Conservation (phyloP, 1,140 invertebrate genomes). For the Anagrus nilaparvatae region DNA sequence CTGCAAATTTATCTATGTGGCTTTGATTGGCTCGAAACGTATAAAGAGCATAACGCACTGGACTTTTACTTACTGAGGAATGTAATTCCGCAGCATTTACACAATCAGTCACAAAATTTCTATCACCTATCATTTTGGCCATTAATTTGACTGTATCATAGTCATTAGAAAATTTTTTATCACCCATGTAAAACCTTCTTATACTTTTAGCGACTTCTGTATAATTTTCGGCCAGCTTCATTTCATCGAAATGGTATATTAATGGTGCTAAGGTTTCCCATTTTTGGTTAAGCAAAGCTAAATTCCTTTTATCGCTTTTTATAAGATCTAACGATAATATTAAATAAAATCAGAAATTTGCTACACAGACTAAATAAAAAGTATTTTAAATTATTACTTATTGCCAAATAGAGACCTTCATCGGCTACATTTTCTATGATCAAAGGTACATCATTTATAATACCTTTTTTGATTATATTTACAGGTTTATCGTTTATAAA, state of each 20-base stretch:
- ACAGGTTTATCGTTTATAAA: constrained; percentile 49
- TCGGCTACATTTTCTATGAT: constrained; percentile 45
- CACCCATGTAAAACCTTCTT: constrained; percentile 44
- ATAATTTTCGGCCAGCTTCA: constrained; percentile 38
- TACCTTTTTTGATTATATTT: constrained; percentile 41
- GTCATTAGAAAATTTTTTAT: constrained; percentile 40
- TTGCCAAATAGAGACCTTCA: constrained; percentile 51
- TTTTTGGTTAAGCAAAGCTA: constrained; percentile 40
- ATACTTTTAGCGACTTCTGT: constrained; percentile 40
- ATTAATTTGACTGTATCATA: constrained; percentile 15
- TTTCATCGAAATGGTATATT: constrained; percentile 50
- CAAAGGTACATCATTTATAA: constrained; percentile 46
- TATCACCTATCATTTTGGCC: constrained; percentile 47
- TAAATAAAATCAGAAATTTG: too few species aligned
- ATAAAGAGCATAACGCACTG: constrained; percentile 51
- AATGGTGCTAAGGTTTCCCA: constrained; percentile 48
- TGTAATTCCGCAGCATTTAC: constrained; percentile 47
- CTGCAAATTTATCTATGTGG: constrained; percentile 38
- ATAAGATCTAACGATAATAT: too few species aligned
- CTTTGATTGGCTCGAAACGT: constrained; percentile 43
- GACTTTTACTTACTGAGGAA: constrained; percentile 41
- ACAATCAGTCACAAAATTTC: constrained; percentile 45
- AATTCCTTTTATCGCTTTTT: too few species aligned
- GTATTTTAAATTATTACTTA: constrained; percentile 36
- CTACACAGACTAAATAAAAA: too few species aligned